Evolutionary conservation across 2,113 vertebrate genomes (phyloP), one percentile per base, ranked within the genome.

Genomic region (Oryzias celebensis): DNA sequence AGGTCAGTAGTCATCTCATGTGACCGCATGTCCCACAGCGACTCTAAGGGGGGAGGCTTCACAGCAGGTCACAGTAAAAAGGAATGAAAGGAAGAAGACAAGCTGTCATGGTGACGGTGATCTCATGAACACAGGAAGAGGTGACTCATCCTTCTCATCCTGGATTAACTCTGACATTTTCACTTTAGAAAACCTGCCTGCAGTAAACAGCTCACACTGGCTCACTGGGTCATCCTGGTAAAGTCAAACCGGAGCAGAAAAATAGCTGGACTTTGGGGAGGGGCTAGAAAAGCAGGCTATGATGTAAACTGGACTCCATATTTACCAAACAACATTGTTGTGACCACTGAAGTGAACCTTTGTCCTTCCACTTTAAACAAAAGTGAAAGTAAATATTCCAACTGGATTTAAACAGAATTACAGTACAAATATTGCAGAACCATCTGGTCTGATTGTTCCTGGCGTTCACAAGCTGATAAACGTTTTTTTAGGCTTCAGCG

Each of bases 11-110:
- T 73, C 61, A 73, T 71, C 41, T 57, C 58, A 77, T 58, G 45
- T 71, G 51, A 72, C 5, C 62, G 22, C 47, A 62, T 26, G 14
- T 7, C 24, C n/a, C 28, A 22, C 28, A 45, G 70, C 67, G 62
- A 68, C 70, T 66, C 61, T 36, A 47, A 53, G 49, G 23, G 44
- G 23, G 57, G 57, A 66, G 49, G 67, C 65, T 68, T 52, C 17
- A 13, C 61, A 42, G 52, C 12, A 10, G 36, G 52, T 52, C 12
- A 14, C 55, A 65, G 31, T 12, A 15, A 49, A 49, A 58, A 45
- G 45, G 55, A 69, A 31, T 8, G 18, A 7, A 51, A 47, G 3
- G 0, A 8, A 43, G 55, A 48, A 16, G 18, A 54, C 43, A 26
- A 48, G 66, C 13, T 48, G 24, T 63, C 60, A 72, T 51, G 1